Conservation (phyloP, 1,140 invertebrate genomes). For the Lepidurus packardi region DNA sequence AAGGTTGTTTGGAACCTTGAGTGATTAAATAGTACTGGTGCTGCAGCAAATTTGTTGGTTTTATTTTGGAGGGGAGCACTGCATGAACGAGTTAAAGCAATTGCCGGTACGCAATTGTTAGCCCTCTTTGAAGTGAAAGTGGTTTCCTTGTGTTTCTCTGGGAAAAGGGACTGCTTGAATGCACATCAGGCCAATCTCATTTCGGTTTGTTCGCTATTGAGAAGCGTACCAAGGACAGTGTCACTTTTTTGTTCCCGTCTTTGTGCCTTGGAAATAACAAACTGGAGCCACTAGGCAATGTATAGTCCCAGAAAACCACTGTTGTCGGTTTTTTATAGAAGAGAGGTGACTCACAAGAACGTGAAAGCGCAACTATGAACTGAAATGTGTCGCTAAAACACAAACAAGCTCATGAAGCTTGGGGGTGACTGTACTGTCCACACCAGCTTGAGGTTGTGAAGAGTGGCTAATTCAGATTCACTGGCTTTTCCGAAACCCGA, state of each 20-base stretch:
- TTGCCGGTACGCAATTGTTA: not conserved
- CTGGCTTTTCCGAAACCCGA: not conserved
- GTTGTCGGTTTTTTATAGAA: not conserved
- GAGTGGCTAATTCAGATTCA: not conserved
- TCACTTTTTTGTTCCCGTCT: not conserved
- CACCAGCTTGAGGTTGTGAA: not conserved
- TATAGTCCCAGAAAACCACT: not conserved
- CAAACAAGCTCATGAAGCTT: not conserved
- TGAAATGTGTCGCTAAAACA: not conserved
- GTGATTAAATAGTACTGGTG: not conserved
- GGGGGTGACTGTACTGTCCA: not conserved
- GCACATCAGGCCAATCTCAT: not conserved
- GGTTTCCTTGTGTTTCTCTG: not conserved
- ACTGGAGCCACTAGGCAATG: not conserved
- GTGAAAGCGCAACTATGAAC: not conserved
- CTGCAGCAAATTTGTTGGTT: not conserved
- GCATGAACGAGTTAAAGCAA: not conserved
- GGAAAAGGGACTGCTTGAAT: not conserved
- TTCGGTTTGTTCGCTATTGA: not conserved
- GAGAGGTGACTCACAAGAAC: not conserved
- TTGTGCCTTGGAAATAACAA: not conserved
- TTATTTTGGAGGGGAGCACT: not conserved
- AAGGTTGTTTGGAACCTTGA: not conserved
- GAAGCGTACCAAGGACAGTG: not conserved
- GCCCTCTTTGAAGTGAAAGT: not conserved